Evolutionary conservation across 1,140 invertebrate genomes (phyloP), one percentile per base, ranked within the genome.

Genomic region (Calycopis cecrops): DNA sequence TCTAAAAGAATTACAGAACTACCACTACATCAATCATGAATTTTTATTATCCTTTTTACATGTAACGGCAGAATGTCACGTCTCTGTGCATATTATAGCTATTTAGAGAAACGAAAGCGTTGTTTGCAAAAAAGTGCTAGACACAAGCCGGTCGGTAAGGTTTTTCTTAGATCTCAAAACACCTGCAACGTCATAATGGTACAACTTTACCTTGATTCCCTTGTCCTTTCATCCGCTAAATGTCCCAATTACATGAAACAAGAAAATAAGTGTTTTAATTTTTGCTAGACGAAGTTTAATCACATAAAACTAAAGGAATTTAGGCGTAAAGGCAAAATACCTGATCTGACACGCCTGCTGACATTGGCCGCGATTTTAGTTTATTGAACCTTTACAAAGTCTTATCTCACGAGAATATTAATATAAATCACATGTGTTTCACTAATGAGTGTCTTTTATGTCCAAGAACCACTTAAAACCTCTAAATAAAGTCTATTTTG

Each of bases 191-290:
- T 87, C 81, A 85, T 71, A 84, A 76, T 65, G 67, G 63, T 68
- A 70, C 53, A 67, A 80, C 78, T 89, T 89, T 91, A 92, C 92
- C 92, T 92, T 92, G 91, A 88, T 94, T 94, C 90, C 93, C 92
- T 92, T 94, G 94, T 92, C 94, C 94, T 94, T 95, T 95, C 93
- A 95, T 95, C 92, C 94, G 94, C 94, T 95, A 90, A 79, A 88
- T 63, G 60, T 35, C 65, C 65, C 67, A 81, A 60, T 65, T 64
- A 87, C 85, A 90, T 89, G 88, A 86, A 90, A 90, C 79, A 88
- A 87, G 78, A 76, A 69, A 81, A 71, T 63, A 67, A 69, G 51
- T 57, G 55, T 62, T 40, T 62, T 63, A 63, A 10, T 60, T 62
- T 55, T 52, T 48, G 59, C 60, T 55, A 63, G 72, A 68, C 72